Conservation (phyloP, 2,113 vertebrate genomes). For the Prinia subflava region DNA sequence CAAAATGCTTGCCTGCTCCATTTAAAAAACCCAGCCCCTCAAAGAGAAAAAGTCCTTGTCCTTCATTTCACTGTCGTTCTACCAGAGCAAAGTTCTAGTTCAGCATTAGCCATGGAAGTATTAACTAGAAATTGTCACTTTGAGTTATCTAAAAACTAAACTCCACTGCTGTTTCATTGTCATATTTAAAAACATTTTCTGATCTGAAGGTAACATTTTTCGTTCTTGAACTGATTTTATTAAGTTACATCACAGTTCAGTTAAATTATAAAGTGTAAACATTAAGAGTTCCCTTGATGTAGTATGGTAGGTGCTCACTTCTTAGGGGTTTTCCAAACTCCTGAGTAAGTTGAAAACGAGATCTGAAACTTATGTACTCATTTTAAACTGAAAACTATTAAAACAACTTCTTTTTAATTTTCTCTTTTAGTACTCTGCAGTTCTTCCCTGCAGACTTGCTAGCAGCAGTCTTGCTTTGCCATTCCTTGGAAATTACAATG, state of each 20-base stretch:
- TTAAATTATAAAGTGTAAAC: neutral
- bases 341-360: neutral
- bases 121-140: neutral
- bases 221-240: neutral
- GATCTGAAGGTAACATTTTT: neutral
- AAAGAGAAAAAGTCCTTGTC: neutral
- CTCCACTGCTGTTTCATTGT: neutral
- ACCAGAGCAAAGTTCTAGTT: neutral
- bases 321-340: neutral
- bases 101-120: neutral
- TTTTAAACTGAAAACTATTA: neutral
- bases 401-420: neutral
- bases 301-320: neutral
- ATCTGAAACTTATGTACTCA: neutral
- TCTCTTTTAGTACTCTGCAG: neutral
- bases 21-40: neutral
- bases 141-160: neutral
- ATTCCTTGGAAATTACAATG: neutral
- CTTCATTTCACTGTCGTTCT: neutral
- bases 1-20: neutral
- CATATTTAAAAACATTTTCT: neutral
- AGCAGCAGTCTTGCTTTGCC: neutral
- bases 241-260: neutral
- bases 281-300: neutral
- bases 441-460: neutral